These are phyloP conservation scores for Mechanitis messenoides DNA, from an alignment of 2,888 invertebrate genomes.

Conservation along the genomic window DNA sequence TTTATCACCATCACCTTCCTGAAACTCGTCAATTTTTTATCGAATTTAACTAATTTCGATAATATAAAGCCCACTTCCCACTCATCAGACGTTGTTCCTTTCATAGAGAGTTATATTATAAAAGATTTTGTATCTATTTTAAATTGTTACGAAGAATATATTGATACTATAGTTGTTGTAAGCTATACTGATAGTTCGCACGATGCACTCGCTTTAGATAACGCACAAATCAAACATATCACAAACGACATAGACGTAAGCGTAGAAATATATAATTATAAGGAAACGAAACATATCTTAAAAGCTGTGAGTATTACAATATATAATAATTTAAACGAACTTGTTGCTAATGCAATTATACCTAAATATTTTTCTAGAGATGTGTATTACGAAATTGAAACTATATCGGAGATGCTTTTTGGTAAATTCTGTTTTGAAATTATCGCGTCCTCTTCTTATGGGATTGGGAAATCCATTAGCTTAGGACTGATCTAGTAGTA, in stretches of 20 bases:
- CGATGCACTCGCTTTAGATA: constrained; percentile 68
- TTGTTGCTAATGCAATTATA: constrained; percentile 71
- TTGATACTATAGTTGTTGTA: constrained; percentile 54
- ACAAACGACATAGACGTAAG: constrained; percentile 53
- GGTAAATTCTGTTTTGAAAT: constrained; percentile 65
- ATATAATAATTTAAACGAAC: constrained; percentile 71
- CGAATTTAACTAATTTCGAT: constrained; percentile 57
- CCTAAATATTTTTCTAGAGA: constrained; percentile 76
- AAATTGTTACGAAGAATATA: constrained; percentile 65
- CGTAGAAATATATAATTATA: constrained; percentile 62
- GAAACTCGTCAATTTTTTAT: constrained; percentile 58
- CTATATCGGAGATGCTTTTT: constrained; percentile 66
- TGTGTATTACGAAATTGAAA: constrained; percentile 70
- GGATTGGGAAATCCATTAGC: constrained; percentile 72
- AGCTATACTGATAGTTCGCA: constrained; percentile 49
- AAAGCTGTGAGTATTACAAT: constrained; percentile 76
- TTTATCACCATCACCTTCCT: constrained; percentile 36
- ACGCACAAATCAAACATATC: constrained; percentile 58
- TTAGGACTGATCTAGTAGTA: constrained; percentile 75
- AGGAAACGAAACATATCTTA: constrained; percentile 71
- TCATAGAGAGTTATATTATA: constrained; percentile 58
- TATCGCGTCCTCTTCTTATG: constrained; percentile 75
- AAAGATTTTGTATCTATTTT: constrained; percentile 64
- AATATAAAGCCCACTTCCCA: constrained; percentile 34
- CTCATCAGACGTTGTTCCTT: constrained; percentile 50